phyloP scores from a whole-genome alignment of 2,888 invertebrate genomes.

The Phengaris arion region DNA sequence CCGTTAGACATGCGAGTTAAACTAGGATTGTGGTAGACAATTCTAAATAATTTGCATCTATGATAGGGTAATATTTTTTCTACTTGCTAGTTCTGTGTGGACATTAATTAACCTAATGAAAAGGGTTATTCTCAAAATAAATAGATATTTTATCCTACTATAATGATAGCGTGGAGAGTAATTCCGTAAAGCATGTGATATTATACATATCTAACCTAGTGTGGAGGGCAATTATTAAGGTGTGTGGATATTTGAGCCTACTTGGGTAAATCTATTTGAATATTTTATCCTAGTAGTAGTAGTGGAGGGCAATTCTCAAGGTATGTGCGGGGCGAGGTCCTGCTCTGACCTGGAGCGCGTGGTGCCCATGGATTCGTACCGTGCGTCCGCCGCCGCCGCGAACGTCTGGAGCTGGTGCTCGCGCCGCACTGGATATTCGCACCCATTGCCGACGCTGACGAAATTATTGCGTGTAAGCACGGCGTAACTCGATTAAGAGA shows the following conservation, averaged over 20 bases:
- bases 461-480: constrained; percentile 42
- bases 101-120: no score
- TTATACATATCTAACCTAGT: neutral
- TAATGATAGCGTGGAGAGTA: neutral
- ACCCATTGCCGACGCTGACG: constrained; percentile 93
- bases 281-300: neutral
- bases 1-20: no score
- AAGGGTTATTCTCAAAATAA: no score
- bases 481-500: neutral
- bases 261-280: neutral
- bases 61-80: no score
- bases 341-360: constrained; percentile 89
- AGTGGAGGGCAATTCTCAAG: constrained; percentile 50
- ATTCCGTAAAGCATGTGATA: neutral
- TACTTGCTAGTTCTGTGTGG: no score
- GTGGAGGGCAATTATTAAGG: neutral
- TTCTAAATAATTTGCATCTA: no score
- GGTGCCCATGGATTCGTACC: constrained; percentile 94
- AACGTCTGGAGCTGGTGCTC: constrained; percentile 79
- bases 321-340: constrained; percentile 58
- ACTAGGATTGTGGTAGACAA: no score
- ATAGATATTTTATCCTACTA: no score
- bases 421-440: constrained; percentile 89
- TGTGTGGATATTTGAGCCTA: neutral
- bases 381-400: constrained; percentile 65